These are phyloP conservation scores for Gnatocerus cornutus DNA, from an alignment of 2,888 invertebrate genomes.

Conservation along the genomic window DNA sequence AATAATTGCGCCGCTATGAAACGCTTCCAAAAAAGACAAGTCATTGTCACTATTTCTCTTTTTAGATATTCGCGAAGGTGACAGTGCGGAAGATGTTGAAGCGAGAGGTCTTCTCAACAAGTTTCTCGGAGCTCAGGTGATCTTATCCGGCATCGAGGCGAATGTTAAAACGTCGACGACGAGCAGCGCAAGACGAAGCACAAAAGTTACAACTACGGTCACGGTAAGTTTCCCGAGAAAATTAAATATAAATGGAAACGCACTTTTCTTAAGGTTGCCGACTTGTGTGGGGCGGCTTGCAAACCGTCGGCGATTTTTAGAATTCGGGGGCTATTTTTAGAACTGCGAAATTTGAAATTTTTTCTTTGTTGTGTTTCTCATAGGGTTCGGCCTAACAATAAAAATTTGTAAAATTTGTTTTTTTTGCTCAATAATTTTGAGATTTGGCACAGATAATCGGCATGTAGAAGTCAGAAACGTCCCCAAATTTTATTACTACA, in stretches of 20 bases:
- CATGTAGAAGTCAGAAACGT: too few relatives aligned
- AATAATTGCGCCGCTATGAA: not conserved
- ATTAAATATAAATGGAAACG: slow-evolving; percentile 37
- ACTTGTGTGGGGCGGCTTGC: slow-evolving; percentile 40
- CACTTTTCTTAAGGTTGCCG: slow-evolving; percentile 60
- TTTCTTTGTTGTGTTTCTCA: too few relatives aligned
- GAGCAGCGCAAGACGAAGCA: slow-evolving; percentile 48
- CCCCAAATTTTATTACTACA: too few relatives aligned
- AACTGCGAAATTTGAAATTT: too few relatives aligned
- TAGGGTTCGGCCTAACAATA: too few relatives aligned
- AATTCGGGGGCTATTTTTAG: too few relatives aligned
- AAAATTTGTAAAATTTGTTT: too few relatives aligned
- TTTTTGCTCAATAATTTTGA: too few relatives aligned
- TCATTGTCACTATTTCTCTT: slow-evolving; percentile 20
- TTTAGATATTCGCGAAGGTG: slow-evolving; percentile 71
- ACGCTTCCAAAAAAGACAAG: slow-evolving; percentile 6
- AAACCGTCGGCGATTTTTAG: too few relatives aligned
- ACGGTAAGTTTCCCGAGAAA: slow-evolving; percentile 56
- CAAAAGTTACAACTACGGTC: slow-evolving; percentile 60
- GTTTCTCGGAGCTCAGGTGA: slow-evolving; percentile 87
- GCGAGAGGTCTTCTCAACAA: slow-evolving; percentile 86
- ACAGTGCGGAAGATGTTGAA: slow-evolving; percentile 80
- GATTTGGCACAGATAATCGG: too few relatives aligned
- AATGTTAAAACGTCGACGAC: slow-evolving; percentile 54
- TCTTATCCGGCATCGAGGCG: slow-evolving; percentile 84